Conservation (phyloP, 2,797 vertebrate species). For the Gadopsis bispinosus region DNA sequence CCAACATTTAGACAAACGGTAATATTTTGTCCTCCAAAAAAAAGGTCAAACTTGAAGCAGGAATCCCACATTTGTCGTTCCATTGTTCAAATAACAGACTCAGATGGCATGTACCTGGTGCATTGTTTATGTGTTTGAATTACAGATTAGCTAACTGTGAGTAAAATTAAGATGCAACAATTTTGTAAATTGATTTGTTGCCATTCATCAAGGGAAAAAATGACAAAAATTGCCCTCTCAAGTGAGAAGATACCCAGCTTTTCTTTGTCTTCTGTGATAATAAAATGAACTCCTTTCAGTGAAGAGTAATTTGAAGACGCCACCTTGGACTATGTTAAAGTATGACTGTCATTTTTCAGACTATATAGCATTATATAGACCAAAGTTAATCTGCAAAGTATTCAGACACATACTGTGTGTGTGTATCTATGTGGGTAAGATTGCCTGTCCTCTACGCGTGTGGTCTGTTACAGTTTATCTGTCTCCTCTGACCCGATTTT, state of each 20-base stretch:
- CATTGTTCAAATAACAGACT: neutral
- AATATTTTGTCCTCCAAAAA: neutral
- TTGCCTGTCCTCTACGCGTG: slow-evolving; percentile 48
- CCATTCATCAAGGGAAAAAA: neutral
- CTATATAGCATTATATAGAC: neutral
- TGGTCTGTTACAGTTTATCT: slow-evolving; percentile 68
- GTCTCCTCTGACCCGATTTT: slow-evolving; percentile 70
- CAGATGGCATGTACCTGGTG: neutral
- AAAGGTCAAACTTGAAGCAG: neutral
- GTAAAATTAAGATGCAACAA: too few relatives aligned
- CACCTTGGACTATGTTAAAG: neutral
- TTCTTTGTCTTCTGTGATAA: neutral
- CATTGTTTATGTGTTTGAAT: neutral
- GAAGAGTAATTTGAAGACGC: neutral
- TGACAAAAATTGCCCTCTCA: neutral
- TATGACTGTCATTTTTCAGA: neutral
- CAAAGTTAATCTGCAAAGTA: neutral
- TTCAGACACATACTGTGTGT: neutral
- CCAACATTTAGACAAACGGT: too few relatives aligned
- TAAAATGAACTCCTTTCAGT: neutral
- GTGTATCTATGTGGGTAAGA: slow-evolving; percentile 7
- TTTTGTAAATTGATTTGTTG: neutral
- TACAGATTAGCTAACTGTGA: too few relatives aligned
- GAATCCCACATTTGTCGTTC: neutral
- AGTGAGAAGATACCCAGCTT: neutral